Evolutionary conservation across 2,888 invertebrate species (phyloP).

Genomic region (Gastrophysa polygoni): DNA sequence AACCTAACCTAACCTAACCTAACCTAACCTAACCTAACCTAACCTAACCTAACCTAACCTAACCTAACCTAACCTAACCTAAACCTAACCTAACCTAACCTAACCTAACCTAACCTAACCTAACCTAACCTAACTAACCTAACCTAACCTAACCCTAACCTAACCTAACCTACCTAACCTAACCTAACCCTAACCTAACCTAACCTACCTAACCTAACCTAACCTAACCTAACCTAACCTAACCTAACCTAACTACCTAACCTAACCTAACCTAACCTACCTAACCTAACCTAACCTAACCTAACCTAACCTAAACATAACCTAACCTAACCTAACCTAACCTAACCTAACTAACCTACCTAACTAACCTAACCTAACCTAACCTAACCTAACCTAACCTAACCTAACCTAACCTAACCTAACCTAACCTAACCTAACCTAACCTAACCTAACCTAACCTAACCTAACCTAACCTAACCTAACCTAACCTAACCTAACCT

Average conservation of each 20-base stretch:
- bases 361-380: constrained; percentile 18
- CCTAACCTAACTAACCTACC: constrained; percentile 26
- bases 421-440: constrained; percentile 22
- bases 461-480: constrained; percentile 35
- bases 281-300: constrained; percentile 22
- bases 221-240: too few species aligned
- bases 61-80: too few species aligned
- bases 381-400: constrained; percentile 20
- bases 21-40: too few species aligned
- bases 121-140: too few species aligned
- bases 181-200: constrained; percentile 20
- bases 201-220: too few species aligned
- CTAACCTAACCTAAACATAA: constrained; percentile 22
- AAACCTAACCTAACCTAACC: too few species aligned
- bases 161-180: too few species aligned
- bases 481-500: constrained; percentile 20
- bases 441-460: constrained; percentile 30
- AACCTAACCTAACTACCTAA: too few species aligned
- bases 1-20: too few species aligned
- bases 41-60: too few species aligned
- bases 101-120: too few species aligned
- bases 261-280: constrained; percentile 24
- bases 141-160: too few species aligned
- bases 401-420: constrained; percentile 19
- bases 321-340: constrained; percentile 29